Evolutionary conservation across 2,113 vertebrate species (phyloP), one percentile per base, ranked within the genome.

Genomic region (Equus quagga): DNA sequence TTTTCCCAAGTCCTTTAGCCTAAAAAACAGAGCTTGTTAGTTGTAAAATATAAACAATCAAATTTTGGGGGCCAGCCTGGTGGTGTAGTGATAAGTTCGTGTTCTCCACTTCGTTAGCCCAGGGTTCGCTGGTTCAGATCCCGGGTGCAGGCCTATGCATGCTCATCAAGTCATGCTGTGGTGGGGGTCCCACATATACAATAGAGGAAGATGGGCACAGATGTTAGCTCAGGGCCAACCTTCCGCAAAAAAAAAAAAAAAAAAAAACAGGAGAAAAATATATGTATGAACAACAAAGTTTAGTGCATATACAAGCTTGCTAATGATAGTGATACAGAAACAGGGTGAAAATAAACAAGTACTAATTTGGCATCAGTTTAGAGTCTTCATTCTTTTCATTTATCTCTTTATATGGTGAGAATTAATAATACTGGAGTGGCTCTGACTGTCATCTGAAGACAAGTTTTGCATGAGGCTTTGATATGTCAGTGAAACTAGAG

Each of bases 31-130:
- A 87, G 60, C 17, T 54, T 69, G 24, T n/a, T 84, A 26, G 78
- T 94, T 94, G 58, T 72, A 79, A 95, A 91, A 91, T 62, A 31
- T 69, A 94, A 96, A 95, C 79, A 92, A 60, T 24, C 8, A 65
- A 41, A 41, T 41, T 41, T 41, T 41, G 36, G 36, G 36, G 36
- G 36, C 36, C 36, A 41, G 36, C 36, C 36, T 41, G 36, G 36
- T 41, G 36, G 36, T 3, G 2, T 41, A 41, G 36, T 41, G 36
- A 41, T 41, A 41, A 41, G 36, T 41, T 41, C 36, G 36, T 41
- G 36, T 41, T 41, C 36, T 41, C 36, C 36, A 41, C 36, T 41
- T 41, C 36, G 36, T 41, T 41, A 41, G 36, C 36, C 36, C 36
- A 41, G 36, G 36, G 36, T 41, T 41, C 36, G 36, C 36, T 41